Conservation (phyloP, 2,888 invertebrate genomes). For the Brachycybe producta region DNA sequence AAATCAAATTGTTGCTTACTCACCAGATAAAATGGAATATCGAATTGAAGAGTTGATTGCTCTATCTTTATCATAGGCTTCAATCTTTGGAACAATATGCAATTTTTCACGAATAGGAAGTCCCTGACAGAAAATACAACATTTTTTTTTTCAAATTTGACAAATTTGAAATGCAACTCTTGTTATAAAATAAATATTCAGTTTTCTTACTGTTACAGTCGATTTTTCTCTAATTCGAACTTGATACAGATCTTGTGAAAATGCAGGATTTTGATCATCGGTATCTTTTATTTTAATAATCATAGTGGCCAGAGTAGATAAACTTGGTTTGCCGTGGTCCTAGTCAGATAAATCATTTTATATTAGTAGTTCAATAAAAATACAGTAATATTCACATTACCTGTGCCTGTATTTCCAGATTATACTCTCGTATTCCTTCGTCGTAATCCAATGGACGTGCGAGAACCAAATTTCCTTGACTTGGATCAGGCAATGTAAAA, state of each 20-base stretch:
- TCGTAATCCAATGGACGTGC: constrained; percentile 65
- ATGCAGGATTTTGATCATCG: constrained; percentile 66
- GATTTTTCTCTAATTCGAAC: constrained; percentile 70
- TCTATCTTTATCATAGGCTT: constrained; percentile 63
- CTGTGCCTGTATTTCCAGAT: constrained; percentile 59
- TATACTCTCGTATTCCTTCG: constrained; percentile 60
- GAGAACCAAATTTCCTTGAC: constrained; percentile 44
- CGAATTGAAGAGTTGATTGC: constrained; percentile 58
- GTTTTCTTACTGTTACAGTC: constrained; percentile 54
- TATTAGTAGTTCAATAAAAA: background rate
- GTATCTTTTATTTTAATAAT: constrained; percentile 58
- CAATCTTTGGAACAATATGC: constrained; percentile 54
- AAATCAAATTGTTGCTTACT: too few relatives aligned
- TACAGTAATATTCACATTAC: constrained; percentile 42
- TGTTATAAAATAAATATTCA: constrained; percentile 21
- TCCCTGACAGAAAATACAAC: constrained; percentile 47
- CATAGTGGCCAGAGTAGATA: constrained; percentile 56
- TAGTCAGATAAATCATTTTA: constrained; percentile 28
- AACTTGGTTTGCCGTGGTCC: constrained; percentile 70
- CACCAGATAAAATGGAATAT: constrained; percentile 60
- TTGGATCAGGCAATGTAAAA: constrained; percentile 27
- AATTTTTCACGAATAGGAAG: constrained; percentile 56
- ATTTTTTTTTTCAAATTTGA: background rate
- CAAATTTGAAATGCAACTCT: background rate
- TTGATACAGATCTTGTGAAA: constrained; percentile 63